These are phyloP conservation scores for Planiliza haematocheilus DNA, from an alignment of 2,113 vertebrate genomes.

Conservation along the genomic window DNA sequence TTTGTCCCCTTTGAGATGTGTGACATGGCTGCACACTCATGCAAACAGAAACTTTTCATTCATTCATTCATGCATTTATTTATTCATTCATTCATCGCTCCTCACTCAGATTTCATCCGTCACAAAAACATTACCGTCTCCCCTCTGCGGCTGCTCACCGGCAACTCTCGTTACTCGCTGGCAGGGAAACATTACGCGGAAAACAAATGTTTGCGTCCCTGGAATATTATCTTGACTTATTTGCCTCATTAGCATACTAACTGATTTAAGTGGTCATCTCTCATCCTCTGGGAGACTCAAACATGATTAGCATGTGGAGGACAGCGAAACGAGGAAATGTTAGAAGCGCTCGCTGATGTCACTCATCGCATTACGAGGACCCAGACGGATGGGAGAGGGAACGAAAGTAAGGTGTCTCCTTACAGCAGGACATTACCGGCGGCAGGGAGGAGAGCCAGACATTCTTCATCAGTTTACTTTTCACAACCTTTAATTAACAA, in stretches of 20 bases:
- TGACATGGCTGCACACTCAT: neutral
- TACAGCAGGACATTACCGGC: neutral
- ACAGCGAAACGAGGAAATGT: conserved; percentile 37
- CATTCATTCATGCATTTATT: too few relatives aligned
- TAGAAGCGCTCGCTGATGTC: conserved; percentile 2
- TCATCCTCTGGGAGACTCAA: conserved; percentile 25
- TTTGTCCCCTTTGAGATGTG: neutral
- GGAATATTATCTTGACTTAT: conserved; percentile 42
- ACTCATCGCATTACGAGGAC: conserved; percentile 10
- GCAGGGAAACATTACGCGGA: conserved; percentile 25
- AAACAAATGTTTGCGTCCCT: conserved; percentile 42
- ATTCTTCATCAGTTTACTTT: neutral
- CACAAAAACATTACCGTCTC: conserved; percentile 28
- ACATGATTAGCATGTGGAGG: conserved; percentile 49
- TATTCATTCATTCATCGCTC: conserved; percentile 15
- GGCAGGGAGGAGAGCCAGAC: neutral
- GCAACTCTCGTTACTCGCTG: conserved; percentile 15
- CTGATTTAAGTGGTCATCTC: conserved; percentile 43
- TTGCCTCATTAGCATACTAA: conserved; percentile 51
- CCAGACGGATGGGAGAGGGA: conserved; percentile 9
- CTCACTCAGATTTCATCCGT: conserved; percentile 18
- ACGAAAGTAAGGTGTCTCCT: neutral
- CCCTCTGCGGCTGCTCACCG: neutral
- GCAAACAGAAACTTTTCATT: conserved; percentile 6
- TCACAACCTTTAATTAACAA: neutral